Evolutionary conservation across 2,888 invertebrate species (phyloP).

Genomic region (Antheraea yamamai): DNA sequence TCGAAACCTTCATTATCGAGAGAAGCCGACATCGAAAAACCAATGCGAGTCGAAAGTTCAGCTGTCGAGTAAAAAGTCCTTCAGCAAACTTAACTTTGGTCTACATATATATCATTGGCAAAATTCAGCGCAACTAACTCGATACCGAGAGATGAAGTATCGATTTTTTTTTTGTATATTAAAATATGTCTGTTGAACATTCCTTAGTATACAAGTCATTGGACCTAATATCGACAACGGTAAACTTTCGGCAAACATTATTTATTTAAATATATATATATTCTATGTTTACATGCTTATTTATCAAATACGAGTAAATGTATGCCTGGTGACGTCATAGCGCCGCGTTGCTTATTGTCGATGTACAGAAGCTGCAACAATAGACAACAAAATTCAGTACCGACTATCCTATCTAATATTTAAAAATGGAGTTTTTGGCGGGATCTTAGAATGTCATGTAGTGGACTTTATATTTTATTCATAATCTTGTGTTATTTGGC

Average conservation of each 20-base stretch:
- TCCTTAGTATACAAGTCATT: neutral
- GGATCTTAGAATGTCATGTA: too few species aligned
- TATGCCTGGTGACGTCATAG: constrained; percentile 13
- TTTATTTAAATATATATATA: neutral
- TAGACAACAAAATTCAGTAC: neutral
- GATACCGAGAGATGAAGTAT: neutral
- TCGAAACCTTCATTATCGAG: neutral
- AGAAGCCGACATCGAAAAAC: neutral
- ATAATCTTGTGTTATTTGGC: too few species aligned
- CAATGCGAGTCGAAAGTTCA: neutral
- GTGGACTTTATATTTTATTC: too few species aligned
- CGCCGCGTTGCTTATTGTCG: constrained; percentile 68
- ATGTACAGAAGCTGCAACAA: constrained; percentile 71
- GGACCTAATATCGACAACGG: neutral
- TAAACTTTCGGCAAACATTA: constrained; percentile 1
- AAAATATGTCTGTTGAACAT: neutral
- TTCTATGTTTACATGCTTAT: neutral
- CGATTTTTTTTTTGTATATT: neutral
- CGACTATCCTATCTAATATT: too few species aligned
- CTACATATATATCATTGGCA: neutral
- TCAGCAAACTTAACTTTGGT: neutral
- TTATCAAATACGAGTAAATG: neutral
- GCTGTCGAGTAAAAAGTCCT: neutral
- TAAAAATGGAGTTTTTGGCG: too few species aligned
- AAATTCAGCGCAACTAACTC: neutral